Percentiles rank a stretch among this genome's conserved stretches.
Evolutionary conservation across 2,113 vertebrate species (phyloP).

Genomic region (Ptilorrhoa leucosticta): DNA sequence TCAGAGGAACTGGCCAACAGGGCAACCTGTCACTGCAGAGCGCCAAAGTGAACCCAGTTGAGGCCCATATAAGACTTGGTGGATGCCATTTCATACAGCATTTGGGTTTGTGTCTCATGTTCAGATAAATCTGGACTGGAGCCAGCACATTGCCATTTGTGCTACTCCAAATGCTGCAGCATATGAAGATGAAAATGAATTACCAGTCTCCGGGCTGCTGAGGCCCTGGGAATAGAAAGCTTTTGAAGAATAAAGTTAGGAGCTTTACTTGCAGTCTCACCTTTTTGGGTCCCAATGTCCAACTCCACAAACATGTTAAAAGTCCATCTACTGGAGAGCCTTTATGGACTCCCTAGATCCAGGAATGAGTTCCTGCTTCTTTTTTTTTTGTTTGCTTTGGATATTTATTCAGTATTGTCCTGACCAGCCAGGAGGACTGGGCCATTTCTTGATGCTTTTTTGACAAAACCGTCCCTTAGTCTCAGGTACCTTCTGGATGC

Average conservation of each 20-base stretch:
- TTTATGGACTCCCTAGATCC: neutral
- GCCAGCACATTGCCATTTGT: neutral
- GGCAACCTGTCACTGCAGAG: neutral
- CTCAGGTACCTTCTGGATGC: neutral
- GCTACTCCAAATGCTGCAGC: neutral
- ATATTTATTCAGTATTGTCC: neutral
- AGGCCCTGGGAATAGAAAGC: neutral
- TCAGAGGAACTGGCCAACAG: neutral
- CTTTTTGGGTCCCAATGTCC: neutral
- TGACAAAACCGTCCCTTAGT: neutral
- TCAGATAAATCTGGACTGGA: neutral
- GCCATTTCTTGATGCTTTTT: neutral
- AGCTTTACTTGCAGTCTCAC: neutral
- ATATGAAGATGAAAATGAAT: neutral
- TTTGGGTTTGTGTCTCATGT: neutral
- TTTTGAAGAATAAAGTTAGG: neutral
- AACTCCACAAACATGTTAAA: neutral
- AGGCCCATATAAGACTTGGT: neutral
- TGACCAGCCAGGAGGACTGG: neutral
- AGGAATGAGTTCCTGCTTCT: neutral
- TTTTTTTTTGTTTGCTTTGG: neutral
- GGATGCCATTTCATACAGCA: neutral
- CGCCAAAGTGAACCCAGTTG: neutral
- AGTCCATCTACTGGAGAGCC: neutral
- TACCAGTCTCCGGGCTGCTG: neutral